phyloP scores from a whole-genome alignment of 2,888 invertebrate species.

The Cephus rjabovi region DNA sequence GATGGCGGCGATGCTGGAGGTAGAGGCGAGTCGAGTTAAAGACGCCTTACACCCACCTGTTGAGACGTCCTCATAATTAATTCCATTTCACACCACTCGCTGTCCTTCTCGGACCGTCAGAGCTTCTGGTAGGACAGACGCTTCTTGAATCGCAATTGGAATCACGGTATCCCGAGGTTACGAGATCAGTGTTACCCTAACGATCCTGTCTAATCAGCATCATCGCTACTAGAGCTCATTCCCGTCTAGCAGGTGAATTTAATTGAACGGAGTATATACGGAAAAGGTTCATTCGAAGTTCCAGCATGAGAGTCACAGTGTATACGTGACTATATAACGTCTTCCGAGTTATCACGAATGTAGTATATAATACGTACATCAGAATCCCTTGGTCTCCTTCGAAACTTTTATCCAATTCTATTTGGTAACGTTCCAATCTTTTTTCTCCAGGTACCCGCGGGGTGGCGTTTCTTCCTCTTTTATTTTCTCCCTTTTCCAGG shows the following conservation, averaged over 20 bases:
- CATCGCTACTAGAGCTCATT: not conserved
- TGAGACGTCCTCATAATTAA: conserved; percentile 64
- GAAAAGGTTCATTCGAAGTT: not conserved
- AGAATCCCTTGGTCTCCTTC: conserved; percentile 22
- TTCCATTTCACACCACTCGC: conserved; percentile 62
- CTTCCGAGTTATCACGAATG: not conserved
- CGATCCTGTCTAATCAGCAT: not conserved
- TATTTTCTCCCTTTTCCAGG: not conserved
- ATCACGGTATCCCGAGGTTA: not conserved
- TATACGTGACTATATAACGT: not conserved
- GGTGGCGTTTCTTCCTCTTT: conserved; percentile 43
- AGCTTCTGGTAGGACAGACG: not conserved
- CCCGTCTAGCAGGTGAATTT: not conserved
- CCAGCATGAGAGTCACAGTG: not conserved
- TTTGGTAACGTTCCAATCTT: conserved; percentile 59
- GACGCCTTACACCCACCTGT: conserved; percentile 64
- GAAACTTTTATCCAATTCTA: conserved; percentile 50
- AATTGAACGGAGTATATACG: not conserved
- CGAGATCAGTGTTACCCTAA: not conserved
- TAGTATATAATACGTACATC: not conserved
- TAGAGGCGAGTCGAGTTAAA: conserved; percentile 49
- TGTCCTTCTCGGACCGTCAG: conserved; percentile 35
- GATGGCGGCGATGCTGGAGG: conserved; percentile 30
- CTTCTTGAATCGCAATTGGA: not conserved
- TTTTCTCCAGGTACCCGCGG: conserved; percentile 50